Conservation (phyloP, 1,140 invertebrate species). For the Tribolium castaneum region DNA sequence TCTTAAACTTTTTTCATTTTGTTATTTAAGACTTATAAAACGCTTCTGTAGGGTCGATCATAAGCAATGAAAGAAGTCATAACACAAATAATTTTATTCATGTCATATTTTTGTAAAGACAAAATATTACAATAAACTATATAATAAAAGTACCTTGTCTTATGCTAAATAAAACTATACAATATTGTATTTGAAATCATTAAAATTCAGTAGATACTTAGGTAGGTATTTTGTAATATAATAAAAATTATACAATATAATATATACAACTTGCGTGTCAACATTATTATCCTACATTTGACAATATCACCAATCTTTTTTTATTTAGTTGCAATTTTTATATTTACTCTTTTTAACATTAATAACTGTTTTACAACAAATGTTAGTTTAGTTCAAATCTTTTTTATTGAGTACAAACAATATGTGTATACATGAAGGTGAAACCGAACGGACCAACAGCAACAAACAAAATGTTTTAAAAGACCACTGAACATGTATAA, state of each 20-base stretch:
- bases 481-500: slow-evolving; percentile 53
- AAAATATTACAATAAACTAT: slow-evolving; percentile 62
- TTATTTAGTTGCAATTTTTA: slow-evolving; percentile 41
- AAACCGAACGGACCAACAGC: slow-evolving; percentile 18
- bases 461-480: slow-evolving; percentile 52
- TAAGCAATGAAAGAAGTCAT: not conserved
- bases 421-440: slow-evolving; percentile 15
- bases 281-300: slow-evolving; percentile 49
- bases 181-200: slow-evolving; percentile 57
- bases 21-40: too few species aligned
- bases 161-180: slow-evolving; percentile 60
- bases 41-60: too few species aligned
- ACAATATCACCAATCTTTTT: slow-evolving; percentile 57
- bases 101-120: slow-evolving; percentile 57
- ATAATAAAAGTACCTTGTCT: slow-evolving; percentile 60
- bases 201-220: slow-evolving; percentile 52
- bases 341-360: slow-evolving; percentile 43
- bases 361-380: slow-evolving; percentile 28
- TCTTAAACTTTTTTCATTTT: too few species aligned
- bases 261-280: slow-evolving; percentile 47
- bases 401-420: slow-evolving; percentile 41
- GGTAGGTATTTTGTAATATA: slow-evolving; percentile 55
- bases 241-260: slow-evolving; percentile 55
- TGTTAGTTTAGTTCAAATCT: slow-evolving; percentile 39
- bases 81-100: slow-evolving; percentile 44